Conservation (phyloP, 2,113 vertebrate genomes). For the Dissostichus mawsoni region DNA sequence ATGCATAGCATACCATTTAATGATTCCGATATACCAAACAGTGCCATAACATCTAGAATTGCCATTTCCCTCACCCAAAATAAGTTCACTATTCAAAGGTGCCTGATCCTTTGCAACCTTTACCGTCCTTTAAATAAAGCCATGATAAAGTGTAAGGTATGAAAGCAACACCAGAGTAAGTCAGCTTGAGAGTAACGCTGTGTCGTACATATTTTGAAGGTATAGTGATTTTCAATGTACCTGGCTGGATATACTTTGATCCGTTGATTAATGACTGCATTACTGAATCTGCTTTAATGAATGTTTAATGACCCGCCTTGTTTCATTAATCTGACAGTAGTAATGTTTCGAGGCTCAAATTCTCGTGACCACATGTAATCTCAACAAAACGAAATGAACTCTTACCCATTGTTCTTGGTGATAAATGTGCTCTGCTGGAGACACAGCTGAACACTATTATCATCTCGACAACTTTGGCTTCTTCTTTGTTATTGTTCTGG, state of each 20-base stretch:
- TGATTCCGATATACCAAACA: too few relatives aligned
- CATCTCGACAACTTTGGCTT: conserved; percentile 6
- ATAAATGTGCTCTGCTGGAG: conserved; percentile 16
- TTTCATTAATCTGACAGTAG: conserved; percentile 22
- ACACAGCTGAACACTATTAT: conserved; percentile 17
- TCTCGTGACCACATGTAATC: conserved; percentile 7
- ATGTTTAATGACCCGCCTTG: conserved; percentile 31
- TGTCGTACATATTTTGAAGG: background rate
- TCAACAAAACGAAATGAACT: conserved; percentile 16
- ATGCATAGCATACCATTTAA: too few relatives aligned
- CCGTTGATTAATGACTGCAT: conserved; percentile 33
- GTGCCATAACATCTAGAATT: too few relatives aligned
- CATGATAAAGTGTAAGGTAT: background rate
- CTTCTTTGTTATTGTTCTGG: conserved; percentile 20
- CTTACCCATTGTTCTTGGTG: conserved; percentile 11
- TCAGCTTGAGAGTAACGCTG: background rate
- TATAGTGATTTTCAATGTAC: background rate
- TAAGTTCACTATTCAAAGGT: background rate
- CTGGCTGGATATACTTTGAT: conserved; percentile 23
- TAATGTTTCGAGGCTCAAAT: background rate
- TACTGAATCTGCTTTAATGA: conserved; percentile 44
- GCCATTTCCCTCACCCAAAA: too few relatives aligned
- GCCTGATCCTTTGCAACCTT: background rate
- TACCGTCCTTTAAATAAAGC: background rate
- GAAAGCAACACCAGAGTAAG: background rate